A percentile compares a stretch with the other conserved stretches of the same genome.
Conservation (phyloP, 2,797 vertebrate genomes). For the Glossophaga mutica region DNA sequence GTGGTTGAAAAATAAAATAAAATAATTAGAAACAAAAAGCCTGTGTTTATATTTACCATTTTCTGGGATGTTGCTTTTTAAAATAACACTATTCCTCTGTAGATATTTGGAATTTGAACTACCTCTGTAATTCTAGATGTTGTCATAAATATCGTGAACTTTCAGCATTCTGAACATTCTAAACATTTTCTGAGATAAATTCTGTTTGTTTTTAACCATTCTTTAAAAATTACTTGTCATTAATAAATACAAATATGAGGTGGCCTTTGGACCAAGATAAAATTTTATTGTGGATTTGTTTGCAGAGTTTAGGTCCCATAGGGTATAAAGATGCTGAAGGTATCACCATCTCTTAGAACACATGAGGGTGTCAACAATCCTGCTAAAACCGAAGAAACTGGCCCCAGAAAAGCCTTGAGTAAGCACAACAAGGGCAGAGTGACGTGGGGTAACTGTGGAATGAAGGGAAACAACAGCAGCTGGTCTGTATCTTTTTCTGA, state of each 20-base stretch:
- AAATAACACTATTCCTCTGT: background rate
- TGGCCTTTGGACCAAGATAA: background rate
- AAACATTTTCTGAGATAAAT: background rate
- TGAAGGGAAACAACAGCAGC: background rate
- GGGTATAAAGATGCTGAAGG: background rate
- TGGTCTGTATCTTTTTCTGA: background rate
- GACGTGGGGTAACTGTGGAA: background rate
- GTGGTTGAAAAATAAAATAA: background rate
- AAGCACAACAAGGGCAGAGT: background rate
- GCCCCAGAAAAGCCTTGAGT: background rate
- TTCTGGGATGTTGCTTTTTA: slow-evolving; percentile 25
- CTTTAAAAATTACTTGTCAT: slow-evolving; percentile 22
- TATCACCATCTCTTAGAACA: background rate
- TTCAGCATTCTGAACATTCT: background rate
- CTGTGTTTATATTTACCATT: background rate
- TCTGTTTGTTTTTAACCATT: background rate
- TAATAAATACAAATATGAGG: slow-evolving; percentile 10
- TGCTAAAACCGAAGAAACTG: background rate
- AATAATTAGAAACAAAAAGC: slow-evolving; percentile 16
- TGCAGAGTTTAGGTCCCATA: background rate
- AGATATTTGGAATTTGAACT: slow-evolving; percentile 36
- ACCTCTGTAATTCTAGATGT: background rate
- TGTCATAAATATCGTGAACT: background rate
- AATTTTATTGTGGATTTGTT: background rate
- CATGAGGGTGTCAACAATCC: background rate